Conservation (phyloP, 1,140 invertebrate species). For the Calliphora vicina region DNA sequence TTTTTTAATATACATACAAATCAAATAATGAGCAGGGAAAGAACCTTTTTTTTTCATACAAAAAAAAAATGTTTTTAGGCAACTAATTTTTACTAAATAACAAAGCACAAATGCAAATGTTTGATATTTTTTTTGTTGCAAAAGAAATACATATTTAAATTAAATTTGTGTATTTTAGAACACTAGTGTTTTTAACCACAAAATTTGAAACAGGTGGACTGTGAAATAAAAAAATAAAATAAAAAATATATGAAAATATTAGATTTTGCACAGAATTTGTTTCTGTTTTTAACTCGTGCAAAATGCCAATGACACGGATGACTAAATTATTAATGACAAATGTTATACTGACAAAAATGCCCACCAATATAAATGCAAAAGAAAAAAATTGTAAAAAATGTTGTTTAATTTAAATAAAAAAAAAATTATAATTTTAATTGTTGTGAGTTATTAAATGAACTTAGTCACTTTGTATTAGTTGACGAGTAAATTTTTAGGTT, state of each 20-base stretch:
- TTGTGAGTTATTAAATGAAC: background rate
- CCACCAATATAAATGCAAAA: background rate
- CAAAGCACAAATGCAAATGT: too few relatives aligned
- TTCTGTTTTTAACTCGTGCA: background rate
- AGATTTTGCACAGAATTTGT: background rate
- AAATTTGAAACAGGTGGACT: slow-evolving; percentile 6
- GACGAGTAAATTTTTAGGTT: too few relatives aligned
- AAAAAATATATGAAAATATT: background rate
- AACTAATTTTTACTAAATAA: too few relatives aligned
- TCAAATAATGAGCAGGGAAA: too few relatives aligned
- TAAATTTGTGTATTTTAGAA: background rate
- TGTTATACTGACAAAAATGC: background rate
- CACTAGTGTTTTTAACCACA: background rate
- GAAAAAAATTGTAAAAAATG: background rate
- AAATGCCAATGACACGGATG: slow-evolving; percentile 15
- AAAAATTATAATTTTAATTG: background rate
- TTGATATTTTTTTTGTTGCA: too few relatives aligned
- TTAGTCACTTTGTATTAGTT: background rate
- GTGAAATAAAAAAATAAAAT: background rate
- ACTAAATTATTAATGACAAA: slow-evolving; percentile 17
- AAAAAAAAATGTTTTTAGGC: too few relatives aligned
- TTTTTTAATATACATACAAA: background rate
- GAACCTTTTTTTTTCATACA: too few relatives aligned
- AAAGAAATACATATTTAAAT: background rate
- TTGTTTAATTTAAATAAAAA: too few relatives aligned